These are phyloP conservation scores for Cuniculus paca DNA, from an alignment of 2,797 vertebrate species.

Conservation along the genomic window DNA sequence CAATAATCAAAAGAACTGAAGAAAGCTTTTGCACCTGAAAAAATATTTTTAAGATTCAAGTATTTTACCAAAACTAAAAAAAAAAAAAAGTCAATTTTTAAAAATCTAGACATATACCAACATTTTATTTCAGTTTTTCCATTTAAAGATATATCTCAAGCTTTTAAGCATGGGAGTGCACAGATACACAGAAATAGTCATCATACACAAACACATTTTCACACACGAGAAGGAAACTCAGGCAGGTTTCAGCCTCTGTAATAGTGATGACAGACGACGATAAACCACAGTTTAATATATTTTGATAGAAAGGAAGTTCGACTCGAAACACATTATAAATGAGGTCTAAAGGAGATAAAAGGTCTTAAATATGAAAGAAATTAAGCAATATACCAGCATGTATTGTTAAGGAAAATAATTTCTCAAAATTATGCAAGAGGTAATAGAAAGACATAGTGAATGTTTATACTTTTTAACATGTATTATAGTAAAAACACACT, in stretches of 20 bases:
- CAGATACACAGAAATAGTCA: background rate
- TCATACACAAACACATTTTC: background rate
- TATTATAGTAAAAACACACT: background rate
- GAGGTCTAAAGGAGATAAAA: constrained; percentile 36
- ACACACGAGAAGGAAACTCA: background rate
- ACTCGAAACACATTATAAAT: background rate
- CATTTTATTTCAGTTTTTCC: background rate
- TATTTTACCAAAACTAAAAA: background rate
- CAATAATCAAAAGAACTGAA: background rate
- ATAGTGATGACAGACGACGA: background rate
- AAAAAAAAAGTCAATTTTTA: background rate
- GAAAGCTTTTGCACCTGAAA: background rate
- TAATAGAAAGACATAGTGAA: background rate
- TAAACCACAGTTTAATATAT: background rate
- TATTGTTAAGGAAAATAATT: background rate
- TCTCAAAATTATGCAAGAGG: background rate
- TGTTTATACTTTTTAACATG: background rate
- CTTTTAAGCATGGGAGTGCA: background rate
- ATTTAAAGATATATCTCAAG: background rate
- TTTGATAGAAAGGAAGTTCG: background rate
- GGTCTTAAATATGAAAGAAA: background rate
- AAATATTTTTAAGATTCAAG: constrained; percentile 20
- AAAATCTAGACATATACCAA: background rate
- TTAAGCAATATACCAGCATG: background rate
- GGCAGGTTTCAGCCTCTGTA: background rate